Evolutionary conservation across 2,113 vertebrate genomes (phyloP), one percentile per base, ranked within the genome.

Genomic region (Apaloderma vittatum): DNA sequence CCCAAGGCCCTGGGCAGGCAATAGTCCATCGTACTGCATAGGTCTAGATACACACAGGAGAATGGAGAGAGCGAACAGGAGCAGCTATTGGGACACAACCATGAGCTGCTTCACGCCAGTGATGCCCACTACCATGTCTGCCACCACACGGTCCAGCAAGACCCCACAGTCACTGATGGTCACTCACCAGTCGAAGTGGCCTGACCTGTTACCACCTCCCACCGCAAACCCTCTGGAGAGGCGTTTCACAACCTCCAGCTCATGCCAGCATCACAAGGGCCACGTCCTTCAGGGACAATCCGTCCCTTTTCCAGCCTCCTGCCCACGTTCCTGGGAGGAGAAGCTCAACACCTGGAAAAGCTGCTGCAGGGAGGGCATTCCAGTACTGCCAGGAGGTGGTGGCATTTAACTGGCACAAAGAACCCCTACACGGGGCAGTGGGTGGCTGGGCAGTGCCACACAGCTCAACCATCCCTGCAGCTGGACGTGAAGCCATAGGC

Each of bases 371-470:
- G 59, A 48, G 6, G 11, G 8, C 18, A 23, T 17, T 55, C 63
- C 59, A 24, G 45, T 2, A 11, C 48, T 15, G 18, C 58, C 52
- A 58, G 77, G 40, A 43, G 46, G 61, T 57, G 67, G 8, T 8
- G n/a, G 67, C 36, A 34, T 32, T 36, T 14, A 1, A 3, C 24
- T 17, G 17, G 40, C 11, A 34, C 68, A 2, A 11, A 59, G 37
- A 51, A 5, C 5, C 11, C 34, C 51, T 20, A 5, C 12, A 7
- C 0, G 4, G 43, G 36, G 34, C 16, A 34, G 72, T 0, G 4
- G 15, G 37, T 12, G 19, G 6, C 8, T 0, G 0, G 37, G 37
- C 45, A 55, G 15, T 54, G 43, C 73, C 20, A 2, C 0, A 0
- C 3, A n/a, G 8, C 62, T 26, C 49, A 23, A 2, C 36, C 20